These are phyloP conservation scores for Augiades crinisus DNA, from an alignment of 2,888 invertebrate genomes.

Conservation along the genomic window DNA sequence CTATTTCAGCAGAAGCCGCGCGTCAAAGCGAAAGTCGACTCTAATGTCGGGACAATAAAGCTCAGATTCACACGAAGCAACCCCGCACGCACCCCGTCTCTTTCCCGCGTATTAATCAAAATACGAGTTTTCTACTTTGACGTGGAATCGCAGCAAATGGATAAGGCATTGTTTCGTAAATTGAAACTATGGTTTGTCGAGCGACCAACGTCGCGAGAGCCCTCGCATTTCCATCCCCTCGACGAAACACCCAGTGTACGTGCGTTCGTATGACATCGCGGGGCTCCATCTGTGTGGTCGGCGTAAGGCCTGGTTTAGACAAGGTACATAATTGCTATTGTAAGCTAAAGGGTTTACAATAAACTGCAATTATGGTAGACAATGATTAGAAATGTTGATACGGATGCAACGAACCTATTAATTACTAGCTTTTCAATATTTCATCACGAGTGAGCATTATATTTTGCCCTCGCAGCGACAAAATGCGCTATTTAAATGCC, in stretches of 20 bases:
- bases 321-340: conserved; percentile 70
- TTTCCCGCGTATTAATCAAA: conserved; percentile 80
- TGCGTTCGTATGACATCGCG: conserved; percentile 40
- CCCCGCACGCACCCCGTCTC: conserved; percentile 66
- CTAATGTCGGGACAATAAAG: conserved; percentile 48
- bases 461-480: conserved; percentile 25
- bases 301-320: conserved; percentile 65
- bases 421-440: conserved; percentile 40
- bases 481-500: conserved; percentile 21
- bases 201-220: conserved; percentile 53
- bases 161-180: conserved; percentile 80
- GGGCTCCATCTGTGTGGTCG: conserved; percentile 35
- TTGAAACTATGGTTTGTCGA: conserved; percentile 74
- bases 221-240: conserved; percentile 38
- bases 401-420: conserved; percentile 49
- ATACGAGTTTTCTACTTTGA: conserved; percentile 79
- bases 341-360: conserved; percentile 63
- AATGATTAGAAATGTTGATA: conserved; percentile 64
- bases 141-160: conserved; percentile 78
- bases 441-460: conserved; percentile 37
- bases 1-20: conserved; percentile 67
- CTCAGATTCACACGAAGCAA: conserved; percentile 40
- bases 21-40: conserved; percentile 52
- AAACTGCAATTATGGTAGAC: conserved; percentile 61
- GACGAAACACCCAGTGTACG: conserved; percentile 29